Evolutionary conservation across 37 sponge, comb jelly and placozoan species (phyloP).

Genomic region (Cladorhizidae sp.): DNA sequence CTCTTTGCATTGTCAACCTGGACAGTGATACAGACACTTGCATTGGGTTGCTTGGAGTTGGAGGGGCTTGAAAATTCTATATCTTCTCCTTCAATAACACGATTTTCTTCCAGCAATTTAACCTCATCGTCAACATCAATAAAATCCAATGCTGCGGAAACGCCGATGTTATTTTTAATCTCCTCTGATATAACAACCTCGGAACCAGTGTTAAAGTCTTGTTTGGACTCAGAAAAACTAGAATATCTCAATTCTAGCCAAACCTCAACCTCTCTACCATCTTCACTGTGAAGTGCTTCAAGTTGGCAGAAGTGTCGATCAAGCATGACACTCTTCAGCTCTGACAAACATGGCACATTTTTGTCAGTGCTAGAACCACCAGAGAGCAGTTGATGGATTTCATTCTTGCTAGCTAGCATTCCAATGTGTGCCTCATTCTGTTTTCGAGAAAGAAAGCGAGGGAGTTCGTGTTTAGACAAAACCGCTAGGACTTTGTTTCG

Average conservation of each 20-base stretch:
- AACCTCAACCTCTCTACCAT: slow-evolving; percentile 45
- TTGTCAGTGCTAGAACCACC: not conserved
- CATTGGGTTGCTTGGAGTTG: not conserved
- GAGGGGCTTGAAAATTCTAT: not conserved
- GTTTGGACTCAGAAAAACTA: not conserved
- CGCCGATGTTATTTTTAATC: slow-evolving; percentile 9
- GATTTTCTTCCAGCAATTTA: slow-evolving; percentile 44
- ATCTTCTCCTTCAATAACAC: slow-evolving; percentile 69
- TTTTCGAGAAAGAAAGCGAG: not conserved
- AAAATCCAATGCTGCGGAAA: not conserved
- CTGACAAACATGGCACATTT: not conserved
- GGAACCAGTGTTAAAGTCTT: not conserved
- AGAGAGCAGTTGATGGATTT: not conserved
- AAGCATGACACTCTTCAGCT: slow-evolving; percentile 2
- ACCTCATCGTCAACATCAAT: slow-evolving; percentile 70
- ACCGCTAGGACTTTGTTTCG: slow-evolving; percentile 5
- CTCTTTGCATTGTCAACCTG: slow-evolving; percentile 34
- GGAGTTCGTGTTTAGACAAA: not conserved
- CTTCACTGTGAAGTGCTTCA: not conserved
- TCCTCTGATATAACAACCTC: not conserved
- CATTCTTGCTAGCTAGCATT: not conserved
- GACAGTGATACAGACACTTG: slow-evolving; percentile 39
- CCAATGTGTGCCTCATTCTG: not conserved
- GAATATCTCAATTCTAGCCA: slow-evolving; percentile 65
- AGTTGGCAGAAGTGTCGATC: slow-evolving; percentile 11